These are phyloP conservation scores for Dynastes maya DNA, from an alignment of 2,888 invertebrate species.

Conservation along the genomic window DNA sequence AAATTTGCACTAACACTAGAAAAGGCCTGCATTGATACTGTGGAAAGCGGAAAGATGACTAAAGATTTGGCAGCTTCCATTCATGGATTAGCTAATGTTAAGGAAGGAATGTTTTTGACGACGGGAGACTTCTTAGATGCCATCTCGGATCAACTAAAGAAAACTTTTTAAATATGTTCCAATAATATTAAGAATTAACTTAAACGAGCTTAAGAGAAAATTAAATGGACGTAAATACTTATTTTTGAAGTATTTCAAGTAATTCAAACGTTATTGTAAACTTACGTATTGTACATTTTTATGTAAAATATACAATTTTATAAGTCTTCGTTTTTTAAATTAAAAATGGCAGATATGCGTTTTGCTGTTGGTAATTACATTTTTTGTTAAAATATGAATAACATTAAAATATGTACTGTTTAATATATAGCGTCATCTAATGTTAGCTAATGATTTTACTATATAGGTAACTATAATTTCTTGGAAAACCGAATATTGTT, in stretches of 20 bases:
- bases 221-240: constrained; percentile 21
- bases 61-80: constrained; percentile 92
- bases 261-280: background rate
- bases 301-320: constrained; percentile 46
- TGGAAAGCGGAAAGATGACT: constrained; percentile 89
- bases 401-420: no score
- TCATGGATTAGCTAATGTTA: constrained; percentile 86
- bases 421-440: no score
- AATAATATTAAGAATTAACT: constrained; percentile 22
- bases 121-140: constrained; percentile 91
- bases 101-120: constrained; percentile 86
- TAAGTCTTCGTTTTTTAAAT: background rate
- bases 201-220: constrained; percentile 7
- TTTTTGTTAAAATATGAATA: no score
- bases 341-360: background rate
- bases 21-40: constrained; percentile 87
- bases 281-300: constrained; percentile 28
- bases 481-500: no score
- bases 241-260: constrained; percentile 34
- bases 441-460: no score
- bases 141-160: constrained; percentile 81
- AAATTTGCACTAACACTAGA: constrained; percentile 82
- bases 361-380: no score
- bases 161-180: constrained; percentile 57
- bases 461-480: no score